Conservation (phyloP, 2,888 invertebrate species). For the Dichetophora obliterata region DNA sequence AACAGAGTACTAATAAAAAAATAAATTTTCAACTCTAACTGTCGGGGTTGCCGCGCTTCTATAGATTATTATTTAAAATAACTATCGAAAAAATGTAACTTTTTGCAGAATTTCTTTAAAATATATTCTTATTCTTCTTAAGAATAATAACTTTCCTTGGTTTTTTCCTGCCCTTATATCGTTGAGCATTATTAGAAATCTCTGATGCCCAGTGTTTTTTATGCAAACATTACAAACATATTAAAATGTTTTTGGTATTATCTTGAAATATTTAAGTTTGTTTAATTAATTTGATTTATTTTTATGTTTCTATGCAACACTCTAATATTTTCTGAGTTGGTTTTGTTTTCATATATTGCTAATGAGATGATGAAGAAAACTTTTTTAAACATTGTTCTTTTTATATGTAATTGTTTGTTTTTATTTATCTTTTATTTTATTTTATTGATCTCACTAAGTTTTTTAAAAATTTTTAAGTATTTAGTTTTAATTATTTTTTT, state of each 20-base stretch:
- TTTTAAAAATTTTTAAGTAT: constrained; percentile 4
- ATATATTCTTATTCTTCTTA: too few relatives aligned
- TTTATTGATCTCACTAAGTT: neutral
- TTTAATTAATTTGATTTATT: neutral
- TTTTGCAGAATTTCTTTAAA: too few relatives aligned
- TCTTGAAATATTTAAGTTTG: too few relatives aligned
- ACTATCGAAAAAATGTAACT: too few relatives aligned
- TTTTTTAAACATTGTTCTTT: constrained; percentile 9
- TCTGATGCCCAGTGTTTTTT: too few relatives aligned
- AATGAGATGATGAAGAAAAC: constrained; percentile 28
- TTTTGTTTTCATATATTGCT: neutral
- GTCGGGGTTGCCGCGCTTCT: too few relatives aligned
- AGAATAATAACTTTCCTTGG: too few relatives aligned
- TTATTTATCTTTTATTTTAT: neutral
- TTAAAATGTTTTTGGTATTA: neutral
- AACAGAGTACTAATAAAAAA: too few relatives aligned
- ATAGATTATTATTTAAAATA: too few relatives aligned
- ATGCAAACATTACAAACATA: neutral
- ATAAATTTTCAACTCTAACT: too few relatives aligned
- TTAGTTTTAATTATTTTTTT: neutral
- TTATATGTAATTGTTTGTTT: neutral
- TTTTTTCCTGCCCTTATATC: too few relatives aligned
- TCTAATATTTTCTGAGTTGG: neutral
- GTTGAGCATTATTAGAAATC: too few relatives aligned
- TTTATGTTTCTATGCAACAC: neutral